A percentile compares a stretch with the other conserved stretches of the same genome.
phyloP scores from a whole-genome alignment of 2,797 vertebrate genomes.

The Arnoldichthys spilopterus region DNA sequence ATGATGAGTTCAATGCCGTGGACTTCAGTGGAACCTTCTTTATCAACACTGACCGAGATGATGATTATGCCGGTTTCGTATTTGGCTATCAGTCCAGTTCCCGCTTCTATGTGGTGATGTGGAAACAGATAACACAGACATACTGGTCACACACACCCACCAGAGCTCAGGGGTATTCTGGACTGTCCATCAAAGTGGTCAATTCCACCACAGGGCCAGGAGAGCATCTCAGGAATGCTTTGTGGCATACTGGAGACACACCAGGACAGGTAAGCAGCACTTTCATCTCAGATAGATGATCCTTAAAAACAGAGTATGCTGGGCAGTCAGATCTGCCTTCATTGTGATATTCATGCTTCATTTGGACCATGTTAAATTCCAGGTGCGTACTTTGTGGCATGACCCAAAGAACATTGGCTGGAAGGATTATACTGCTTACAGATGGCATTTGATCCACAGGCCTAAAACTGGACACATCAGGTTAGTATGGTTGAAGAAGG shows the following conservation, averaged over 20 bases:
- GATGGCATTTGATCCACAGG: constrained; percentile 96
- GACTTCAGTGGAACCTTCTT: constrained; percentile 99
- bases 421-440: constrained; percentile 99
- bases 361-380: constrained; percentile 46
- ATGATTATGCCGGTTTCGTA: constrained; percentile 97
- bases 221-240: constrained; percentile 95
- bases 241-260: constrained; percentile 99
- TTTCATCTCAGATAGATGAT: not conserved
- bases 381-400: constrained; percentile 98
- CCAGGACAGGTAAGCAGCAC: constrained; percentile 84
- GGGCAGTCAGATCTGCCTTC: not conserved
- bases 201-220: constrained; percentile 98
- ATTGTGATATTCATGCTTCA: constrained; percentile 43
- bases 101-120: constrained; percentile 99
- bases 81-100: constrained; percentile 99
- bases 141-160: constrained; percentile 96
- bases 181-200: constrained; percentile 97
- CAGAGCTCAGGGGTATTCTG: constrained; percentile 95
- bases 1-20: constrained; percentile 95
- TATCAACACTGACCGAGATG: constrained; percentile 97
- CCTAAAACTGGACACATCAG: constrained; percentile 96
- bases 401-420: constrained; percentile 97
- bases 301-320: not conserved
- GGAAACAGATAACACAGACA: constrained; percentile 98
- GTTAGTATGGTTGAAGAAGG: constrained; percentile 69